Conservation (phyloP, 2,888 invertebrate genomes). For the Scelioninae gen. 2 region DNA sequence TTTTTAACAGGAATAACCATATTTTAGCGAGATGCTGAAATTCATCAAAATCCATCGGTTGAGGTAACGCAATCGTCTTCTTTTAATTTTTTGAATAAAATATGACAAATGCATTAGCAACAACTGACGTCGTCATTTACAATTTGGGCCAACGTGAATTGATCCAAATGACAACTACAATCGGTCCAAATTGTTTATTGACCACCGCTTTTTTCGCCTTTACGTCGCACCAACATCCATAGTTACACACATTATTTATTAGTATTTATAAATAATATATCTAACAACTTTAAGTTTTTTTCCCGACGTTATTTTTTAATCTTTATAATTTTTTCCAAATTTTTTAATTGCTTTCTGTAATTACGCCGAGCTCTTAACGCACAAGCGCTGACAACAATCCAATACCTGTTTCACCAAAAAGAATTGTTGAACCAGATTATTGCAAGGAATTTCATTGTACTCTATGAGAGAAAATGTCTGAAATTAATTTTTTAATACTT, state of each 20-base stretch:
- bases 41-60: conserved; percentile 14
- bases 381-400: conserved; percentile 61
- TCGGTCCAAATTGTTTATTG: conserved; percentile 35
- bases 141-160: conserved; percentile 25
- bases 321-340: conserved; percentile 8
- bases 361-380: conserved; percentile 68
- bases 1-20: conserved; percentile 3
- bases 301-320: conserved; percentile 14
- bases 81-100: conserved; percentile 42
- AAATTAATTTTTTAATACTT: too few relatives aligned
- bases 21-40: conserved; percentile 19
- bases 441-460: too few relatives aligned
- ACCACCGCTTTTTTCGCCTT: conserved; percentile 46
- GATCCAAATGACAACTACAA: conserved; percentile 3
- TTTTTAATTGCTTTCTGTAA: conserved; percentile 74
- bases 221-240: conserved; percentile 67
- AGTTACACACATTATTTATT: conserved; percentile 70
- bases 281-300: conserved; percentile 72
- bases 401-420: conserved; percentile 21
- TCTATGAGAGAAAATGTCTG: too few relatives aligned
- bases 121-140: conserved; percentile 33
- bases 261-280: conserved; percentile 73
- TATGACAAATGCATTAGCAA: conserved; percentile 47
- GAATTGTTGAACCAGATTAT: background rate
- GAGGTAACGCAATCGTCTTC: conserved; percentile 37